A percentile compares a stretch with the other conserved stretches of the same genome.
Conservation (phyloP, 2,113 vertebrate genomes). For the Rhinoptilus africanus region DNA sequence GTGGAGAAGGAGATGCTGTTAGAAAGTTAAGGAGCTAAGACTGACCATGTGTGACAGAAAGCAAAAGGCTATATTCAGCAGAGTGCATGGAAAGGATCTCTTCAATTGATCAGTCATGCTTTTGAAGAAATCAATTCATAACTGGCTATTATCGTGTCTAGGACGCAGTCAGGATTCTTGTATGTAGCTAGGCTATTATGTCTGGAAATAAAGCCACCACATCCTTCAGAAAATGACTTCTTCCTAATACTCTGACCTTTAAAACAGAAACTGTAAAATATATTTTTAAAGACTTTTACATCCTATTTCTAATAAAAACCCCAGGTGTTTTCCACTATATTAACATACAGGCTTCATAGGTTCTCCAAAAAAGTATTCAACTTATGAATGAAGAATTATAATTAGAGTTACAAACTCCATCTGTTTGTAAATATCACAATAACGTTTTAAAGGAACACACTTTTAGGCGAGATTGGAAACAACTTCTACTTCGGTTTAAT, state of each 20-base stretch:
- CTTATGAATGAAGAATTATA: background rate
- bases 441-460: background rate
- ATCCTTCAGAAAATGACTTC: background rate
- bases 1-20: background rate
- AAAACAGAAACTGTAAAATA: background rate
- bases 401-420: background rate
- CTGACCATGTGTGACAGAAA: background rate
- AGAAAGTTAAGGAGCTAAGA: background rate
- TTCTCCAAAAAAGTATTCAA: background rate
- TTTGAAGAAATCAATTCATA: background rate
- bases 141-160: background rate
- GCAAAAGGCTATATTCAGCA: background rate
- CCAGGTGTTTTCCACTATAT: background rate
- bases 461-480: background rate
- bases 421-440: background rate
- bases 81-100: background rate
- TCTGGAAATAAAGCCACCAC: background rate
- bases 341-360: background rate
- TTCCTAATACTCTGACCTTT: background rate
- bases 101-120: background rate
- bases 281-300: accelerated
- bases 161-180: background rate
- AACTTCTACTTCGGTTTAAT: background rate
- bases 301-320: background rate
- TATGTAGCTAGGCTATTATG: background rate